Evolutionary conservation across 2,797 vertebrate species (phyloP), one percentile per base, ranked within the genome.

Genomic region (Acanthis flammea): DNA sequence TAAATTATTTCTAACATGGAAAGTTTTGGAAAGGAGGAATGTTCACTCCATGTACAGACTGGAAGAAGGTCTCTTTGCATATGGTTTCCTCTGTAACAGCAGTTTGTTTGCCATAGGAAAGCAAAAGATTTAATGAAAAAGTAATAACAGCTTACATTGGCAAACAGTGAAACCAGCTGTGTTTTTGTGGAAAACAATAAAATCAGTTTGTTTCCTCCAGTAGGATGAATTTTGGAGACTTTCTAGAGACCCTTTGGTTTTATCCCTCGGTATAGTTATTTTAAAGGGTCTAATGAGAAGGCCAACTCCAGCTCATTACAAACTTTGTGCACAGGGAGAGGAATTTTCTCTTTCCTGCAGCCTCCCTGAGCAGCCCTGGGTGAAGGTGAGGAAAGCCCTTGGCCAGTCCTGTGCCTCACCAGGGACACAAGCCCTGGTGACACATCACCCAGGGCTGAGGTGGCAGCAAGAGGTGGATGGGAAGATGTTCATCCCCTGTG

Each of bases 111-210:
- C 39, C 74, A 37, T 8, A 80, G 35, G 28, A 48, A 79, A 94
- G 21, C 13, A 51, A 68, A 81, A 86, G 18, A 10, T 87, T 92
- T 95, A 88, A 91, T 78, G 79, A 91, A 95, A 89, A 80, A 66
- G 25, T 39, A 88, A 72, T 77, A 92, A n/a, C 9, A 28, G 60
- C 55, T 93, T 68, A 62, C 4, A 0, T 17, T 84, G 90, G 70
- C 86, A 70, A 86, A 75, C 66, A 81, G 61, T 25, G 31, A 65
- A 95, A 90, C n/a, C 51, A 88, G 58, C 55, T 84, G 70, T 44
- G 41, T 30, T 95, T 93, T 70, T 66, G 76, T 2, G 6, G 74
- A 90, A 86, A 68, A n/a, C 57, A 61, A 30, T 65, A 75, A 94
- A 94, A 91, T 47, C 47, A 51, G 39, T 76, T 88, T 80, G 45